Conservation (phyloP, 2,113 vertebrate species). For the Ageneiosus marmoratus region DNA sequence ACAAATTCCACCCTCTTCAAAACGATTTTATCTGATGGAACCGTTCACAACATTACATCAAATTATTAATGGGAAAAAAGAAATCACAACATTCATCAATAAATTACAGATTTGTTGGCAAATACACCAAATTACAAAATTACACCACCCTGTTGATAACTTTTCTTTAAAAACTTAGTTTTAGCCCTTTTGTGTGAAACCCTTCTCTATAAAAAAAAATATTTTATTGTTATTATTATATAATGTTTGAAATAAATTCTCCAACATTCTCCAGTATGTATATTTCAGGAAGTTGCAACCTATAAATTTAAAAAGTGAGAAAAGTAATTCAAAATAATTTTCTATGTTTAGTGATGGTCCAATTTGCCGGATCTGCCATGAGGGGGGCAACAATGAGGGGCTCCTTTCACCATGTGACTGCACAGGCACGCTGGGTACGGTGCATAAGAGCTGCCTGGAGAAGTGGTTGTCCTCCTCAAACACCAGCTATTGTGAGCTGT, state of each 20-base stretch:
- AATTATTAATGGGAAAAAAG: background rate
- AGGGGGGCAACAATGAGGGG: conserved; percentile 83
- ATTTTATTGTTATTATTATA: background rate
- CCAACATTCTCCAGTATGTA: too few relatives aligned
- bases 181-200: background rate
- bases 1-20: background rate
- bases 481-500: conserved; percentile 97
- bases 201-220: background rate
- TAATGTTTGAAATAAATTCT: background rate
- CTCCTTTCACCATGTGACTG: conserved; percentile 92
- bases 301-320: background rate
- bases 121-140: too few relatives aligned
- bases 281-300: background rate
- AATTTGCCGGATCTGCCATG: conserved; percentile 96
- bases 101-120: background rate
- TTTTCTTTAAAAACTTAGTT: background rate
- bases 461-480: conserved; percentile 96
- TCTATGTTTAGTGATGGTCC: conserved; percentile 82
- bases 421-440: conserved; percentile 88
- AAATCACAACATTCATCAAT: background rate
- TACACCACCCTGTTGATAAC: background rate
- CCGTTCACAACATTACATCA: background rate
- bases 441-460: conserved; percentile 96
- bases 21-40: background rate
- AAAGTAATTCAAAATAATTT: background rate